Percentiles rank a stretch among this genome's conserved stretches.
Evolutionary conservation across 2,888 invertebrate genomes (phyloP).

Genomic region (Coenonympha arcania): DNA sequence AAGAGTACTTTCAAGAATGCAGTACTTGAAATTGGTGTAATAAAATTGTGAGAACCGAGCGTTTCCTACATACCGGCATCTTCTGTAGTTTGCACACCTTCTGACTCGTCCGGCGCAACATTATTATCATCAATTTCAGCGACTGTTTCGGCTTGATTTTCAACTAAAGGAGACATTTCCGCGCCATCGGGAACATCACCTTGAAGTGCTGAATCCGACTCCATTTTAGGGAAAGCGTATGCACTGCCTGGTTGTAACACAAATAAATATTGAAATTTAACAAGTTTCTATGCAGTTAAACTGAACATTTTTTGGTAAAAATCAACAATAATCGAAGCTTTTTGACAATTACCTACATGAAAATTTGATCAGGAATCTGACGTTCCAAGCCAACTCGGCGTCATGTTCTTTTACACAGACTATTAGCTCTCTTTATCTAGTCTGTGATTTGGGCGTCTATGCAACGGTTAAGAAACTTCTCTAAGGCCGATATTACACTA

Average conservation of each 20-base stretch:
- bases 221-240: conserved; percentile 44
- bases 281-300: conserved; percentile 32
- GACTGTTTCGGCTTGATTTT: conserved; percentile 51
- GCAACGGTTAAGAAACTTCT: too few species aligned
- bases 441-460: too few species aligned
- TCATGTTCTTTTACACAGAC: too few species aligned
- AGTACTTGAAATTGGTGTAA: neutral
- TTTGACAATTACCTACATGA: conserved; percentile 44
- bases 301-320: conserved; percentile 41
- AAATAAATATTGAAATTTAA: conserved; percentile 48
- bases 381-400: conserved; percentile 32
- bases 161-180: conserved; percentile 63
- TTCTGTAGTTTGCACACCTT: conserved; percentile 41
- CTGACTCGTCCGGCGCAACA: conserved; percentile 50
- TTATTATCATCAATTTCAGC: conserved; percentile 56
- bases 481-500: too few species aligned
- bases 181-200: conserved; percentile 65
- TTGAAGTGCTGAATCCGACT: conserved; percentile 58
- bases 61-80: conserved; percentile 43
- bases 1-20: neutral
- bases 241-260: conserved; percentile 29
- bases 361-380: conserved; percentile 22
- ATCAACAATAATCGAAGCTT: conserved; percentile 35
- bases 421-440: too few species aligned
- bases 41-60: neutral